Conservation (phyloP, 2,113 vertebrate genomes). For the Notarius quadriscutis region DNA sequence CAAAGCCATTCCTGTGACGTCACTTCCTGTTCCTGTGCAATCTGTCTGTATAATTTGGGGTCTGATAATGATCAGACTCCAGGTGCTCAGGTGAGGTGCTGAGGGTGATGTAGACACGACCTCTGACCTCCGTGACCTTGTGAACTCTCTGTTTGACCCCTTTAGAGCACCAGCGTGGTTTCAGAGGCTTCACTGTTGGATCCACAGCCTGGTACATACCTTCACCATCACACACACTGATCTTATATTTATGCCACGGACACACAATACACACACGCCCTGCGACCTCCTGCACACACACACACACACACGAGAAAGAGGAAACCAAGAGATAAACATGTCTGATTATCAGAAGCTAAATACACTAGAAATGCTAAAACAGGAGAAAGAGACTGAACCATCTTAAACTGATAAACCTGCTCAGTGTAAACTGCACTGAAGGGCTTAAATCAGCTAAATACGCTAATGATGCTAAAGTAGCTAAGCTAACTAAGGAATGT, state of each 20-base stretch:
- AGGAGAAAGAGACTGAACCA: not conserved
- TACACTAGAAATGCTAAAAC: not conserved
- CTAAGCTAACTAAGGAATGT: not conserved
- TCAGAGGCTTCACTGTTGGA: constrained; percentile 76
- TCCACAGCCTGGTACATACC: constrained; percentile 85
- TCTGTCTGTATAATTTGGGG: constrained; percentile 72
- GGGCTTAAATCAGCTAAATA: not conserved
- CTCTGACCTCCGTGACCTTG: constrained; percentile 75
- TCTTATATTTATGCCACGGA: constrained; percentile 94
- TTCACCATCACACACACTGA: constrained; percentile 87
- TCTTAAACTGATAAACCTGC: not conserved
- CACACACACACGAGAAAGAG: constrained; percentile 76
- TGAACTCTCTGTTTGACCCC: constrained; percentile 91
- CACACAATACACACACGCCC: constrained; percentile 86
- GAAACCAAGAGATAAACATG: not conserved
- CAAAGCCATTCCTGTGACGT: not conserved
- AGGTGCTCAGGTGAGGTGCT: constrained; percentile 72
- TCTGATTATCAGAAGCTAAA: not conserved
- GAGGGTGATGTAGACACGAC: constrained; percentile 80
- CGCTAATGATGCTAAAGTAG: not conserved
- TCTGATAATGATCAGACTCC: constrained; percentile 87
- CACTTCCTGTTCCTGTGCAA: constrained; percentile 41
- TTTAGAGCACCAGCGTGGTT: constrained; percentile 85
- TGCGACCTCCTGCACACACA: constrained; percentile 79
- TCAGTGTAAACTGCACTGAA: not conserved